Base-by-base conservation (phyloP, 2,888 invertebrate species). In the Morpho deidamia region DNA sequence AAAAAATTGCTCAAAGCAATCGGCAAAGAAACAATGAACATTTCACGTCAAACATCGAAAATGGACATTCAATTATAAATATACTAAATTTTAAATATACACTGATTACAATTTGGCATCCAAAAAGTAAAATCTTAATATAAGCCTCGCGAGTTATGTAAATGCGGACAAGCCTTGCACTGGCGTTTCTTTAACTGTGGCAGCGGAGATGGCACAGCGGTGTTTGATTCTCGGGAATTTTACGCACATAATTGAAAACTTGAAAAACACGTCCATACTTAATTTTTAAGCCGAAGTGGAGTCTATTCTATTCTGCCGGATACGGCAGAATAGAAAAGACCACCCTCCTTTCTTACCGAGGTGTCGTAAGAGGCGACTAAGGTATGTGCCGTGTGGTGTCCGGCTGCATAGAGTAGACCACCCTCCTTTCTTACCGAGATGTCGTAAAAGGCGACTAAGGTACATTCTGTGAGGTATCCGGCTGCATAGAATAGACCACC, bases 91-190 rank as follows among this genome's bases (percentile, higher is more conserved):
- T 58, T 46, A 44, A 50, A 11, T 34, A 56, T 56, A 58, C 35
- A 58, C 58, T 53, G 61, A 69, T 66, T 65, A 59, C 56, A 69
- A 82, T 89, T 89, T 89, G 88, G 88, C 88, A 88, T 85, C 85
- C 78, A 78, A 81, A 78, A 79, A 78, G 74, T 79, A 76, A 85
- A 78, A 81, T 78, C 79, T 80, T 81, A 81, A 67, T 67, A 67
- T 70, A 64, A 81, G 76, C 75, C 71, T 79, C 74, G 65, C 72
- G 72, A 71, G 67, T 69, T 74, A 70, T 71, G 69, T 67, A 81
- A 84, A 85, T 85, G 84, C 83, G 72, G 75, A 74, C 74, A 83
- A 84, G 85, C 83, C 66, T 76, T 71, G 73, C 65, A 68, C 57
- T 69, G 70, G 50, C 50, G 47, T 43, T 10, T 47, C 52, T 47